These are phyloP conservation scores for Stenodema calcarata DNA, from an alignment of 2,888 invertebrate genomes.

Conservation along the genomic window DNA sequence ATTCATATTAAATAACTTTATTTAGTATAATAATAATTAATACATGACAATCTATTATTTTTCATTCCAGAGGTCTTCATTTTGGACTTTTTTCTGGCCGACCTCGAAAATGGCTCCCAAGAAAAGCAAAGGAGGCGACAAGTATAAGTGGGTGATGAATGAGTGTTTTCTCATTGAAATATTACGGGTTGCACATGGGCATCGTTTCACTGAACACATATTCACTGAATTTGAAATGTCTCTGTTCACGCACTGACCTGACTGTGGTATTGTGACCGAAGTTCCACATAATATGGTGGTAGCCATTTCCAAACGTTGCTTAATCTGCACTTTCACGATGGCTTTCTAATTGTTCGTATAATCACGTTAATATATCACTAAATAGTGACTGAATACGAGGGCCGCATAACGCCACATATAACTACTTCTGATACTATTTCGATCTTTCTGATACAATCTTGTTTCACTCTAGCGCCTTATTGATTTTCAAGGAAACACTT, in stretches of 20 bases:
- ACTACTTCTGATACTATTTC: no score
- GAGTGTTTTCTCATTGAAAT: neutral
- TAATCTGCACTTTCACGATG: no score
- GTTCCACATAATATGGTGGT: neutral
- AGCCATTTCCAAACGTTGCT: no score
- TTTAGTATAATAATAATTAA: no score
- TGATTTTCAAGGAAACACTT: no score
- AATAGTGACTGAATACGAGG: no score
- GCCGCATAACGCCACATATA: no score
- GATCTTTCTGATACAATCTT: no score
- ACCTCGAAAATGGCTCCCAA: neutral
- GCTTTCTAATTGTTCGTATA: no score
- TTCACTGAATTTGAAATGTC: neutral
- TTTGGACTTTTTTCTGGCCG: neutral
- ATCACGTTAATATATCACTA: no score
- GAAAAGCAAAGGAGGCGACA: neutral
- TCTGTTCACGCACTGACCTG: neutral
- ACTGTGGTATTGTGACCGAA: neutral
- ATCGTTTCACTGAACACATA: neutral
- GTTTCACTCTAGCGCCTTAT: no score
- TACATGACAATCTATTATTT: neutral
- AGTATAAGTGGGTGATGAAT: constrained; percentile 15
- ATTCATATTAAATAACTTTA: no score
- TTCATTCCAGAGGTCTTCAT: neutral
- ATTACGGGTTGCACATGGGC: neutral